Evolutionary conservation across 1,140 invertebrate genomes (phyloP).

Genomic region (Harlomillsia oculata): DNA sequence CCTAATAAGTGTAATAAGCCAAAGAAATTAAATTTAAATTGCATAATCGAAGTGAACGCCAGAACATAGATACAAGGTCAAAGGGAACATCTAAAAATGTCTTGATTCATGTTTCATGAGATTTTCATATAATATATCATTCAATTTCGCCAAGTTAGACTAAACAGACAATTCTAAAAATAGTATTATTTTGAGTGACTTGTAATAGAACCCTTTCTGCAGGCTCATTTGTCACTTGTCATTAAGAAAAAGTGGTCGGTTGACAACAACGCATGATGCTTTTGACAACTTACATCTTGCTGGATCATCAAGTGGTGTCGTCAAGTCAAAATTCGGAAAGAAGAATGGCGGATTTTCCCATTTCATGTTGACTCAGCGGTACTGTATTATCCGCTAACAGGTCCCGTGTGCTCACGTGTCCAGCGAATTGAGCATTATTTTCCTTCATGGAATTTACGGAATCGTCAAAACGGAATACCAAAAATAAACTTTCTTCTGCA

Average conservation of each 20-base stretch:
- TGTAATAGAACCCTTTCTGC: constrained; percentile 10
- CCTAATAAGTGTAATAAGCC: no score
- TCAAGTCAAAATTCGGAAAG: constrained; percentile 4
- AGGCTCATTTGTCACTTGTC: constrained; percentile 13
- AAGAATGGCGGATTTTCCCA: constrained; percentile 1
- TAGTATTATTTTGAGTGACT: constrained; percentile 1
- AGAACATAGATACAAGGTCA: no score
- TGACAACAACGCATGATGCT: constrained; percentile 4
- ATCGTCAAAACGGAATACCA: not conserved
- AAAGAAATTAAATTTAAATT: no score
- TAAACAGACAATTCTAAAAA: no score
- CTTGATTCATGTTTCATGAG: no score
- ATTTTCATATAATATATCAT: no score
- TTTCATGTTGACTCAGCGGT: not conserved
- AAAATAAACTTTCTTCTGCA: no score
- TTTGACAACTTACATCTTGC: constrained; percentile 12
- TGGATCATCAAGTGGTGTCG: constrained; percentile 11
- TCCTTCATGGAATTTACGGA: not conserved
- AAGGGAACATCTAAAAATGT: no score
- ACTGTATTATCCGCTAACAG: not conserved
- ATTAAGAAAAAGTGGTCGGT: constrained; percentile 8
- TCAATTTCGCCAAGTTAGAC: no score
- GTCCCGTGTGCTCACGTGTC: not conserved
- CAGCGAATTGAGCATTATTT: not conserved
- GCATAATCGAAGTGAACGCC: no score